Percentiles rank a stretch among this genome's conserved stretches.
Conservation (phyloP, 1,140 invertebrate genomes). For the Trachelipus rathkii region DNA sequence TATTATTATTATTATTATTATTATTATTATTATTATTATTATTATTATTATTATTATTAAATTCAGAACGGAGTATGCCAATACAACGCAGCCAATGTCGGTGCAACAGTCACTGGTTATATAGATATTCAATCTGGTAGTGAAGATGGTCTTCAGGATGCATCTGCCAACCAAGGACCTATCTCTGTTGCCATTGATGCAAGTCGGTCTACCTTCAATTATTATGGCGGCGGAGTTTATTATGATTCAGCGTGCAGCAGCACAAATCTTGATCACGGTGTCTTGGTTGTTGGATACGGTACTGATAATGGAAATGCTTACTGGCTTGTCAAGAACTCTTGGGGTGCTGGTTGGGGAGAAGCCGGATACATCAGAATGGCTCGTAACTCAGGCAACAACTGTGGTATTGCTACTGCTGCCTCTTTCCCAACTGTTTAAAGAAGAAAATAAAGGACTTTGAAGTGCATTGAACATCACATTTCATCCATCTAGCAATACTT, state of each 20-base stretch:
- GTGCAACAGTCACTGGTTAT: no score
- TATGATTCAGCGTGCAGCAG: no score
- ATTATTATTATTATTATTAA: no score
- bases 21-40: no score
- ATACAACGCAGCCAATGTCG: no score
- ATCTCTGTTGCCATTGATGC: constrained; percentile 55
- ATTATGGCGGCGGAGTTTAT: no score
- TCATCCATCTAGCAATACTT: no score
- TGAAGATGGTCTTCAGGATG: constrained; percentile 66
- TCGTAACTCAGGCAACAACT: constrained; percentile 54
- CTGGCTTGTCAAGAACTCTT: constrained; percentile 60
- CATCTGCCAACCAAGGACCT: constrained; percentile 84
- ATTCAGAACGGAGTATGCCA: no score
- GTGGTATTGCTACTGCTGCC: constrained; percentile 45
- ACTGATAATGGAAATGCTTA: constrained; percentile 50
- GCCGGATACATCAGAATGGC: constrained; percentile 57
- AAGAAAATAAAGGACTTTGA: no score
- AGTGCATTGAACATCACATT: no score
- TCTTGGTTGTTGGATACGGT: constrained; percentile 50
- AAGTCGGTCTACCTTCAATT: no score
- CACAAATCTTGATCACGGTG: constrained; percentile 50
- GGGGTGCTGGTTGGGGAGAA: constrained; percentile 55
- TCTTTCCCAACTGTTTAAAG: constrained; percentile 31
- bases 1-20: no score
- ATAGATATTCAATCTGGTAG: constrained; percentile 46